These are phyloP conservation scores for Gnathonemus echidnorhynchus DNA, from an alignment of 2,113 vertebrate species.

Conservation along the genomic window DNA sequence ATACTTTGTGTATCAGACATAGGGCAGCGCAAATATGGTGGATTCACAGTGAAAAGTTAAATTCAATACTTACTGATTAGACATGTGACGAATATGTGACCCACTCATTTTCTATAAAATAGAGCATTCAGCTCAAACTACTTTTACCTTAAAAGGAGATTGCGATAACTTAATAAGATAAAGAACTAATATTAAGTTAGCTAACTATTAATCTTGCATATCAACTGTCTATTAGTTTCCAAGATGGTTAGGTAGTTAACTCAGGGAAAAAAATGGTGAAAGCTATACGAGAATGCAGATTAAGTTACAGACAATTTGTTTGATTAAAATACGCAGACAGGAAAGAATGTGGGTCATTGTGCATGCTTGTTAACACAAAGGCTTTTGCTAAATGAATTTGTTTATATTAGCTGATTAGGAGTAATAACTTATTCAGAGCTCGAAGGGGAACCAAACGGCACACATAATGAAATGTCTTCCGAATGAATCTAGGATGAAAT, in stretches of 20 bases:
- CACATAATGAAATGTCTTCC: not conserved
- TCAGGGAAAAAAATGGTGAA: not conserved
- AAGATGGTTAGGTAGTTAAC: not conserved
- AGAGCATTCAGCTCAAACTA: not conserved
- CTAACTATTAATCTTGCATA: not conserved
- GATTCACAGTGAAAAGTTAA: not conserved
- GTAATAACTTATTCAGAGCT: slow-evolving; percentile 2
- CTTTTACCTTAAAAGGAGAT: not conserved
- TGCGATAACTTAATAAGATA: not conserved
- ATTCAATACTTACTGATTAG: not conserved
- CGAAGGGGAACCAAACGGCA: not conserved
- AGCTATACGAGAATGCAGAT: not conserved
- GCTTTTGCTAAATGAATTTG: slow-evolving; percentile 13
- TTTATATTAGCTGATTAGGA: not conserved
- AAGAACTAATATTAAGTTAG: not conserved
- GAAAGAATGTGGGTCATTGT: not conserved
- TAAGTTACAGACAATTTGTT: slow-evolving; percentile 11
- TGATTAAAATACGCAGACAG: not conserved
- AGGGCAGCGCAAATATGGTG: no score
- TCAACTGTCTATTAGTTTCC: not conserved
- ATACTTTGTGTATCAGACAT: no score
- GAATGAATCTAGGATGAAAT: not conserved
- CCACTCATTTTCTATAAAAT: not conserved
- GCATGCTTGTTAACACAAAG: slow-evolving; percentile 6
- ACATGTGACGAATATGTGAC: not conserved